Evolutionary conservation across 1,140 invertebrate species (phyloP), one percentile per base, ranked within the genome.

Genomic region (Cherax quadricarinatus): DNA sequence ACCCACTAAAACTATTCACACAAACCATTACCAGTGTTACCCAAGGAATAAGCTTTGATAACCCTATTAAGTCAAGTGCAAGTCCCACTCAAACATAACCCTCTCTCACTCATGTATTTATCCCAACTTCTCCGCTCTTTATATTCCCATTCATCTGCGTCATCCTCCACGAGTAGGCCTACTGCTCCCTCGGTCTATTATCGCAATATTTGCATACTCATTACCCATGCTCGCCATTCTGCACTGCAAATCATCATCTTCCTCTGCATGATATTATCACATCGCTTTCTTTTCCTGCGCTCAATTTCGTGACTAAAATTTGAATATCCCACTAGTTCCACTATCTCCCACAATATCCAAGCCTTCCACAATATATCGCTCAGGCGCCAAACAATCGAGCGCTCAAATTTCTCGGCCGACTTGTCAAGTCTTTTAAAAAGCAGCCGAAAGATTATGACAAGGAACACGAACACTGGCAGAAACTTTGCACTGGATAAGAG

Each of bases 221-320:
- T 91, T 86, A 91, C 81, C 75, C 57, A 83, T 79, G n/a, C 70
- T 60, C 83, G 48, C 82, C 75, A 66, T 91, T 91, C 86, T 86
- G 57, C 89, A 53, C 89, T 86, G 82, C 89, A 91, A 86, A 91
- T 91, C 51, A 78, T 84, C 84, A 53, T 91, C 81, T 78, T 91
- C 89, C 62, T 86, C 79, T 86, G 83, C 89, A 85, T 91, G 82
- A 91, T 91, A 91, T 91, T 91, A 86, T 84, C 89, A 91, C 89
- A 91, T 91, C 89, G 86, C 89, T 91, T 91, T 91, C 89, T 91
- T 91, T 86, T 78, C 89, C 81, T 91, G 86, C 89, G 84, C 89
- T 91, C 83, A 86, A 91, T 91, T 91, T 91, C 89, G 89, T 91
- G 89, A 91, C 89, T 84, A 91, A 91, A 91, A 91, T 91, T 91